Percentiles rank a stretch among this genome's conserved stretches.
phyloP scores from a whole-genome alignment of 2,888 invertebrate species.

The Dicroscelio sp. region DNA sequence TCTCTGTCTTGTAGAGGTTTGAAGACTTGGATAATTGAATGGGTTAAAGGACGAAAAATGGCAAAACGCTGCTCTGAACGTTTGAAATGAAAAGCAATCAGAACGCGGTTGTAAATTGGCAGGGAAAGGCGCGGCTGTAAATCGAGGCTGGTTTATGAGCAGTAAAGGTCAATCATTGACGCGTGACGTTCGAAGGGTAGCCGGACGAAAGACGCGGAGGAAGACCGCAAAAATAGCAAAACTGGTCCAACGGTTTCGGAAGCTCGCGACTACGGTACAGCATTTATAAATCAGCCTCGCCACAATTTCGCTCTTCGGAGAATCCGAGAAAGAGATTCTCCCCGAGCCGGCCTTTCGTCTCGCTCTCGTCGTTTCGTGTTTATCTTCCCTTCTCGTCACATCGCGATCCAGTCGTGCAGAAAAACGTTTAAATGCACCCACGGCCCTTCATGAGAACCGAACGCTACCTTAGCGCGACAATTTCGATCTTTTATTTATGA shows the following conservation, averaged over 20 bases:
- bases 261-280: constrained; percentile 83
- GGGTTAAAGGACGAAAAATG: too few relatives aligned
- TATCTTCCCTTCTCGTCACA: constrained; percentile 81
- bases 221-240: constrained; percentile 87
- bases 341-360: constrained; percentile 7
- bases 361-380: constrained; percentile 59
- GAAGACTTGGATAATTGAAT: too few relatives aligned
- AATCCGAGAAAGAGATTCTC: constrained; percentile 65
- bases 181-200: constrained; percentile 68
- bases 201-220: constrained; percentile 64
- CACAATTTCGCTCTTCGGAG: constrained; percentile 72
- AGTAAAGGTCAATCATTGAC: constrained; percentile 70
- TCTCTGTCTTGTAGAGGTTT: too few relatives aligned
- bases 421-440: constrained; percentile 85
- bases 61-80: too few relatives aligned
- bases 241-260: constrained; percentile 89
- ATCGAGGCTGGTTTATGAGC: constrained; percentile 48
- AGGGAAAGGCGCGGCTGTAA: constrained; percentile 36
- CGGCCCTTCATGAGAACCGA: constrained; percentile 83
- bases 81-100: constrained; percentile 24
- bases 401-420: constrained; percentile 87
- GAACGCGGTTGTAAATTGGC: constrained; percentile 46
- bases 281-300: constrained; percentile 77
- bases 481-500: constrained; percentile 41
- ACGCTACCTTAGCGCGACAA: constrained; percentile 71